Evolutionary conservation across 2,797 vertebrate species (phyloP), one percentile per base, ranked within the genome.

Genomic region (Microctenopoma steveboyesi): DNA sequence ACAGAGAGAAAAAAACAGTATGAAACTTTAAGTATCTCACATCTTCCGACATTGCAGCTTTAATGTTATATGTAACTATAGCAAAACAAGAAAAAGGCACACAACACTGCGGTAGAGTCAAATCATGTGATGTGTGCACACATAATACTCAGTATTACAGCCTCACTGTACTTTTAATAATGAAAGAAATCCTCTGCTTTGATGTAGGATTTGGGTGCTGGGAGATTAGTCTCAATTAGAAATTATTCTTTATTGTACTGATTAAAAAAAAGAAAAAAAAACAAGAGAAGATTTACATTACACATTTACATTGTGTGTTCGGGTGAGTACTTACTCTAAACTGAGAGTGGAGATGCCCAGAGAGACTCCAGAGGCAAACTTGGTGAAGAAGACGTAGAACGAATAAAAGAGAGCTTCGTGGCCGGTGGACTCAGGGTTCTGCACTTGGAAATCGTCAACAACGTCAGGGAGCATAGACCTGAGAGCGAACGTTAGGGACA

Each of bases 391-490:
- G 79, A 99, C 98, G 0, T 99, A 99, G 91, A 99, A 99, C 45
- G 98, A 99, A 74, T 98, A 99, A 89, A 99, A 99, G 69, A 99
- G 97, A 9, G 98, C 95, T 86, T 99, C 98, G 0, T 98, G 96
- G 39, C 97, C 96, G 0, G 45, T 92, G 63, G 93, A 95, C 1
- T 93, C 75, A 0, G 96, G 96, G 66, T 99, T 96, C 64, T 95
- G 93, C 71, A 99, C 92, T 87, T 96, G 94, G 93, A 99, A 99
- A 86, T 99, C 96, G 0, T 99, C 98, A 0, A 99, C 86, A 1
- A 98, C 98, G 0, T 99, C 98, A 0, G 98, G 98, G 69, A 99
- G 92, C 98, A 99, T 99, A 47, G 98, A 99, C 98, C 98, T 99
- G 79, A 2, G 61, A 11, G 42, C 3, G 13, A 50, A 14, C 2